phyloP scores from a whole-genome alignment of 2,888 invertebrate species.

The Parnassius smintheus region DNA sequence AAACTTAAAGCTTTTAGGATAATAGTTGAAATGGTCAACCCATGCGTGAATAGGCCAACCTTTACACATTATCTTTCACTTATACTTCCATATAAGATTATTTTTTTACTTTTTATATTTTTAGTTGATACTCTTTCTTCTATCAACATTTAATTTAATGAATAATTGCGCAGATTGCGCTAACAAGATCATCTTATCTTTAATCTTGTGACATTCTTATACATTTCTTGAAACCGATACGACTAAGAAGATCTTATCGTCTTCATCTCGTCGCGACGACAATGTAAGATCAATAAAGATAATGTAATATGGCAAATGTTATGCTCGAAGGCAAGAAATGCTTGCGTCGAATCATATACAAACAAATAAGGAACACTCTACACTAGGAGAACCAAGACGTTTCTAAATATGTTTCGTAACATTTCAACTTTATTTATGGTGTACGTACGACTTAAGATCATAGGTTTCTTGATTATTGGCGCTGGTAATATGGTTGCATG shows the following conservation, averaged over 20 bases:
- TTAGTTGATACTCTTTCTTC: too few species aligned
- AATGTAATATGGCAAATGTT: background rate
- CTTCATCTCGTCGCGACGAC: constrained; percentile 6
- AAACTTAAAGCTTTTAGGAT: too few species aligned
- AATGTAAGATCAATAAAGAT: constrained; percentile 9
- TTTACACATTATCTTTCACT: too few species aligned
- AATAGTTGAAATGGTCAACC: too few species aligned
- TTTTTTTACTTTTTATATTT: background rate
- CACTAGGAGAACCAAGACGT: background rate
- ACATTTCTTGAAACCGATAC: background rate
- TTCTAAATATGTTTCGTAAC: constrained; percentile 6
- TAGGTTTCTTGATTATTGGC: background rate
- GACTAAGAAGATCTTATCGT: background rate
- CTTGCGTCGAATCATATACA: background rate
- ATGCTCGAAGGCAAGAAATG: constrained; percentile 2
- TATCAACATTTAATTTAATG: constrained; percentile 15
- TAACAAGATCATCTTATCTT: constrained; percentile 22
- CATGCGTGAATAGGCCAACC: too few species aligned
- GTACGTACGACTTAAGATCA: background rate
- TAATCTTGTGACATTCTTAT: constrained; percentile 6
- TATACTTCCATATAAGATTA: too few species aligned
- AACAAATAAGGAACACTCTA: constrained; percentile 7
- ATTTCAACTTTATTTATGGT: background rate
- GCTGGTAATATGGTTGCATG: constrained; percentile 18
- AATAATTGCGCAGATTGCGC: constrained; percentile 31